phyloP scores from a whole-genome alignment of 1,140 invertebrate species.

The Brachionus sp. region DNA sequence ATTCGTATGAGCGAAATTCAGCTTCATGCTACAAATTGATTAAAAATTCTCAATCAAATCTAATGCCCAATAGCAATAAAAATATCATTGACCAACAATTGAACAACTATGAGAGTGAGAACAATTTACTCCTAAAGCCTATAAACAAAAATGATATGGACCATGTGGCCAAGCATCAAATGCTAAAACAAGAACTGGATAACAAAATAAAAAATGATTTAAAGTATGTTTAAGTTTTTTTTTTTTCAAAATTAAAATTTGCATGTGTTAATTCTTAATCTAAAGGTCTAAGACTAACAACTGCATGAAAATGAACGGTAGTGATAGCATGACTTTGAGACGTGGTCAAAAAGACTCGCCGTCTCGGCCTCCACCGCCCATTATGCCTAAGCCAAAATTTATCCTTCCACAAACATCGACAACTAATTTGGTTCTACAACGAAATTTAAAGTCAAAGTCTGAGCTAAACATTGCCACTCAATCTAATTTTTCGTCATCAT shows the following conservation, averaged over 20 bases:
- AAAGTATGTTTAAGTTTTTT: background rate
- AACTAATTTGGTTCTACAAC: slow-evolving; percentile 26
- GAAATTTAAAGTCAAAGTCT: slow-evolving; percentile 44
- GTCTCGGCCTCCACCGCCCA: slow-evolving; percentile 25
- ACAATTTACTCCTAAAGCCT: background rate
- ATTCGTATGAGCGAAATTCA: background rate
- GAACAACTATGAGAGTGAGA: background rate
- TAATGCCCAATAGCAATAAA: background rate
- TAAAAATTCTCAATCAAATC: slow-evolving; percentile 25
- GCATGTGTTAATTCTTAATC: background rate
- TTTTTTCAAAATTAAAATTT: background rate
- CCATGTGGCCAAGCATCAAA: background rate
- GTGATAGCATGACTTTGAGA: background rate
- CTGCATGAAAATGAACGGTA: slow-evolving; percentile 12
- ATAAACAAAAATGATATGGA: background rate
- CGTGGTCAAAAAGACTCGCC: slow-evolving; percentile 17
- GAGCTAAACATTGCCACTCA: slow-evolving; percentile 24
- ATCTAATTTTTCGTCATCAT: slow-evolving; percentile 12
- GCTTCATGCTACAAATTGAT: background rate
- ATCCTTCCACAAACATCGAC: slow-evolving; percentile 42
- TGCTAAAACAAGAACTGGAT: slow-evolving; percentile 25
- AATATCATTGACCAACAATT: slow-evolving; percentile 13
- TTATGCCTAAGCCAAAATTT: slow-evolving; percentile 39
- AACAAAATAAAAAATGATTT: slow-evolving; percentile 15
- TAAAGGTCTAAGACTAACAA: slow-evolving; percentile 15